Evolutionary conservation across 2,797 vertebrate species (phyloP).

Genomic region (Helarctos malayanus): DNA sequence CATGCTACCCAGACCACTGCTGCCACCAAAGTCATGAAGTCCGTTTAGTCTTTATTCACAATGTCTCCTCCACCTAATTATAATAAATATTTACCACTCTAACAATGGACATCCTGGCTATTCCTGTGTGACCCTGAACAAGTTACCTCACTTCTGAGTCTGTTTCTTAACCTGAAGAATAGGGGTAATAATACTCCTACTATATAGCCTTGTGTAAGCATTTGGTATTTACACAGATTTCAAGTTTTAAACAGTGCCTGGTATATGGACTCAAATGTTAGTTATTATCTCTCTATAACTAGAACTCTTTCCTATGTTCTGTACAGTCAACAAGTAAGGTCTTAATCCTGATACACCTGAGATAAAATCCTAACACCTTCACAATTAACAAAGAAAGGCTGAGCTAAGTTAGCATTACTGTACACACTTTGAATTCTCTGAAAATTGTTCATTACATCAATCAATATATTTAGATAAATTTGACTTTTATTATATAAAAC

Average conservation of each 20-base stretch:
- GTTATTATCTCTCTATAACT: neutral
- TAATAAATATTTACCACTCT: neutral
- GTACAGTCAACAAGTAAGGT: neutral
- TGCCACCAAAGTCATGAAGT: neutral
- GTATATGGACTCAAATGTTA: neutral
- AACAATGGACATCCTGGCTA: neutral
- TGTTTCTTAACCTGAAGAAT: constrained; percentile 5
- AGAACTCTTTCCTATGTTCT: neutral
- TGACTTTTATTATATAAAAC: constrained; percentile 44
- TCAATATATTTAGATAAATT: neutral
- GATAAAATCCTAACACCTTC: neutral
- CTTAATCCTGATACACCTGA: neutral
- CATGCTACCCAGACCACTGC: neutral
- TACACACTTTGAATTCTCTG: neutral
- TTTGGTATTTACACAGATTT: neutral
- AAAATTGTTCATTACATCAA: neutral
- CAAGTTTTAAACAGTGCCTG: neutral
- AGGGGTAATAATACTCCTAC: neutral
- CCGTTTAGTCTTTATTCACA: neutral
- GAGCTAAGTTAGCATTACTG: neutral
- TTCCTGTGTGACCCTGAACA: neutral
- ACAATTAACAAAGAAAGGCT: neutral
- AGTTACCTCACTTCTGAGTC: neutral
- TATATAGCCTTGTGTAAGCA: neutral
- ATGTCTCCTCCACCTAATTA: neutral